Evolutionary conservation across 2,113 vertebrate genomes (phyloP), one percentile per base, ranked within the genome.

Genomic region (Erythrolamprus reginae): DNA sequence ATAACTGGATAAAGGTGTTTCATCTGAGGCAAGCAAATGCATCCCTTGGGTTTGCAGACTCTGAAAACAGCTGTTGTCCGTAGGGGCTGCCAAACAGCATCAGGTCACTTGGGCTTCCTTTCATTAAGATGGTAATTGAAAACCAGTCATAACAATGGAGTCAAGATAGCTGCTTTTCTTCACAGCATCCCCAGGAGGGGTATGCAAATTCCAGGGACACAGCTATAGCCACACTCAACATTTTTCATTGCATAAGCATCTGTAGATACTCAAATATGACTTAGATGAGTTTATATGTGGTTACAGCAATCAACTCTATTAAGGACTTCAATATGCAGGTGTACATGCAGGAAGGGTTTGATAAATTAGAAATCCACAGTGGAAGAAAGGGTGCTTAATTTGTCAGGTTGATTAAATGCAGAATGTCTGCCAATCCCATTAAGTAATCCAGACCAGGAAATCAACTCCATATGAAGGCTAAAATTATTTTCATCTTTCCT

Each of bases 181-280:
- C 23, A 3, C 86, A 0, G 0, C 82, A 19, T 47, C 28, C 33
- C 50, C 0, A 1, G n/a, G 42, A 26, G 65, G 21, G 23, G 45
- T 56, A 52, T 45, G 50, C 61, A 23, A 33, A 13, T 8, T 61
- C 2, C 42, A 87, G 52, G 24, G 87, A 53, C 15, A 10, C 6
- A 48, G 85, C 7, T 51, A 45, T 65, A 8, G n/a, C 42, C n/a
- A 83, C 77, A 61, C 58, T 47, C 77, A 51, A 42, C 48, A 17
- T 24, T 33, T 61, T 24, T 61, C 12, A 17, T 51, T 47, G 58
- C 70, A 91, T 45, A 61, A 58, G 45, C 77, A 88, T 83, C 33
- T 51, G 47, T 53, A 58, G 86, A 50, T 26, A 48, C 23, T 45
- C 23, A 42, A 88, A n/a, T 84, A 88, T 88, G 47, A 21, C 52